phyloP scores from a whole-genome alignment of 2,113 vertebrate genomes.

The Onychorhynchus coronatus region DNA sequence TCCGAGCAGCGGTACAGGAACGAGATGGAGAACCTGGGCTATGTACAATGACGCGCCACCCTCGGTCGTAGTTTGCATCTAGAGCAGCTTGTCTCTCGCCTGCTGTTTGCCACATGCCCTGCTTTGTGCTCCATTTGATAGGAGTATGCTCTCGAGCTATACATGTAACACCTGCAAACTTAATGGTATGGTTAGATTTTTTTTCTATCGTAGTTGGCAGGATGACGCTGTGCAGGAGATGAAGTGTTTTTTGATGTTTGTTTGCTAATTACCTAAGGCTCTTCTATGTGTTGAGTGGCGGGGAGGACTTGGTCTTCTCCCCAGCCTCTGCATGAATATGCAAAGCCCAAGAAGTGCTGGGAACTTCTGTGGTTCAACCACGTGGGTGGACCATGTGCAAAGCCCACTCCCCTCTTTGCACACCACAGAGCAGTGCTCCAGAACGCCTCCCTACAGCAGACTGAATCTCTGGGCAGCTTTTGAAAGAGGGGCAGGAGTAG shows the following conservation, averaged over 20 bases:
- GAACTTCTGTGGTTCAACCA: conserved; percentile 34
- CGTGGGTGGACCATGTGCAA: not conserved
- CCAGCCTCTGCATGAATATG: conserved; percentile 48
- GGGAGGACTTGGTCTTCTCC: not conserved
- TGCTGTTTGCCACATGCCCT: conserved; percentile 72
- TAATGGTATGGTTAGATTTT: conserved; percentile 58
- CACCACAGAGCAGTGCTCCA: not conserved
- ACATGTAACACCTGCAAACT: conserved; percentile 63
- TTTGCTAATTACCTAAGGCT: conserved; percentile 62
- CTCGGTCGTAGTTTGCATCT: not conserved
- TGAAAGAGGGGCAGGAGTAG: not conserved
- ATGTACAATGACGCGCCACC: conserved; percentile 77
- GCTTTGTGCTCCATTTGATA: conserved; percentile 75
- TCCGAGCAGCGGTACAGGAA: conserved; percentile 92
- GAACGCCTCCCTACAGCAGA: not conserved
- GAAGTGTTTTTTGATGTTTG: conserved; percentile 58
- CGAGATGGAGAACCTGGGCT: conserved; percentile 97
- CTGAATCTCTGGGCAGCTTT: not conserved
- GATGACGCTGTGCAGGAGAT: conserved; percentile 54
- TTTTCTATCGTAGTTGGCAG: conserved; percentile 58
- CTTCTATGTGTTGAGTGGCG: conserved; percentile 10
- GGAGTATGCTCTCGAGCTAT: conserved; percentile 71
- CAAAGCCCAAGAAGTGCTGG: conserved; percentile 57
- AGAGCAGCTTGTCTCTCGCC: conserved; percentile 71
- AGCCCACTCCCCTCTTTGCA: not conserved